A percentile compares a stretch with the other conserved stretches of the same genome.
phyloP scores from a whole-genome alignment of 1,140 invertebrate species.

The Asobara japonica region DNA sequence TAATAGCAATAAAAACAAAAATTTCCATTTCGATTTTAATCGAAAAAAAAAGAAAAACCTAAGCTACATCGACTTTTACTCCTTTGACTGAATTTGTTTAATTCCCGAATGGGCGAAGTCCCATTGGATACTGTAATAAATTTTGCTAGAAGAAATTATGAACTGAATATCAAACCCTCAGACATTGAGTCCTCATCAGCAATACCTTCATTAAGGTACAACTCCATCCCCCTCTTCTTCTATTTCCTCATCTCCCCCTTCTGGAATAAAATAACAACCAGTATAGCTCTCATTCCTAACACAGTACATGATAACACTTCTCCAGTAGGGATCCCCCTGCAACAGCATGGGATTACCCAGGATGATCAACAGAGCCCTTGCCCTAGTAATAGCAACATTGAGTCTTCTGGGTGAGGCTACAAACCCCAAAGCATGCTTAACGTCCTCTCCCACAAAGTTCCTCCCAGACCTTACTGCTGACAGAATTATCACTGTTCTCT shows the following conservation, averaged over 20 bases:
- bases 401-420: slow-evolving; percentile 79
- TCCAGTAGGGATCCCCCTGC: slow-evolving; percentile 77
- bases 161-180: too few species aligned
- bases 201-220: too few species aligned
- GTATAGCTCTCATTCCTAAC: slow-evolving; percentile 45
- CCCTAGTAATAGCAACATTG: slow-evolving; percentile 88
- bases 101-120: too few species aligned
- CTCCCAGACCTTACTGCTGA: slow-evolving; percentile 82
- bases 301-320: slow-evolving; percentile 71
- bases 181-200: too few species aligned
- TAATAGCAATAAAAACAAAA: too few species aligned
- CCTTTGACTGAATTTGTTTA: too few species aligned
- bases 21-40: too few species aligned
- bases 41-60: too few species aligned
- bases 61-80: too few species aligned
- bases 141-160: too few species aligned
- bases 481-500: slow-evolving; percentile 85
- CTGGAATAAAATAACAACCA: slow-evolving; percentile 46
- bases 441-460: slow-evolving; percentile 65
- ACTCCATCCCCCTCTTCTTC: too few species aligned
- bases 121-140: too few species aligned
- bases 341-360: slow-evolving; percentile 86
- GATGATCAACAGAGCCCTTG: slow-evolving; percentile 80
- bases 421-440: slow-evolving; percentile 77
- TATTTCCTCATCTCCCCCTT: background rate